Conservation (phyloP, 2,113 vertebrate genomes). For the Pomatorhinus ruficollis region DNA sequence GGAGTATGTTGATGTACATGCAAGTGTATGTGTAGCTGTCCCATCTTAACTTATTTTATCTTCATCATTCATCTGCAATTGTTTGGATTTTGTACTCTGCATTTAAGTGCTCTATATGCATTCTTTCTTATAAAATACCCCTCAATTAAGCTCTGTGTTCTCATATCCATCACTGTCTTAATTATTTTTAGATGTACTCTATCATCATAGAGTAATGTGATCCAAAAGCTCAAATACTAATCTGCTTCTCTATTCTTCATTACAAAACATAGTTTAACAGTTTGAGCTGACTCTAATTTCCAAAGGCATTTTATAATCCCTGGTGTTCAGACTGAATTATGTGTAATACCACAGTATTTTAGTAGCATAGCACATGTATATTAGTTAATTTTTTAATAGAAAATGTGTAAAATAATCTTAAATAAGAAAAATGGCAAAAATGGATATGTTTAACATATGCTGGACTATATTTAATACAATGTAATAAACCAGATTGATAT, state of each 20-base stretch:
- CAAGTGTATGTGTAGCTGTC: background rate
- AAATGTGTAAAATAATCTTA: background rate
- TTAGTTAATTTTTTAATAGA: background rate
- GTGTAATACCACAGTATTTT: background rate
- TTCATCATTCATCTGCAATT: background rate
- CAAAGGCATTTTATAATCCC: background rate
- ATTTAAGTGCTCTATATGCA: background rate
- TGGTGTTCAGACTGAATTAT: background rate
- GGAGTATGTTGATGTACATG: background rate
- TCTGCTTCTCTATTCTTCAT: background rate
- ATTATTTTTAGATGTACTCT: background rate
- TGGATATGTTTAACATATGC: background rate
- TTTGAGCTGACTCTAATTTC: background rate
- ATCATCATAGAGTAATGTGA: background rate
- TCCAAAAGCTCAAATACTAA: background rate
- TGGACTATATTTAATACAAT: background rate
- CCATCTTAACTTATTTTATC: background rate
- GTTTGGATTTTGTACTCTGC: background rate
- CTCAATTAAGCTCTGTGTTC: background rate
- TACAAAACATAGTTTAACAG: background rate
- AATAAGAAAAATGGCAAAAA: background rate
- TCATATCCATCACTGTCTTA: background rate
- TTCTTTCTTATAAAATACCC: background rate
- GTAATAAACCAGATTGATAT: background rate
- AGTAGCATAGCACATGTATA: background rate